These are phyloP conservation scores for Campylomormyrus numenius DNA, from an alignment of 2,113 vertebrate species.

Conservation along the genomic window DNA sequence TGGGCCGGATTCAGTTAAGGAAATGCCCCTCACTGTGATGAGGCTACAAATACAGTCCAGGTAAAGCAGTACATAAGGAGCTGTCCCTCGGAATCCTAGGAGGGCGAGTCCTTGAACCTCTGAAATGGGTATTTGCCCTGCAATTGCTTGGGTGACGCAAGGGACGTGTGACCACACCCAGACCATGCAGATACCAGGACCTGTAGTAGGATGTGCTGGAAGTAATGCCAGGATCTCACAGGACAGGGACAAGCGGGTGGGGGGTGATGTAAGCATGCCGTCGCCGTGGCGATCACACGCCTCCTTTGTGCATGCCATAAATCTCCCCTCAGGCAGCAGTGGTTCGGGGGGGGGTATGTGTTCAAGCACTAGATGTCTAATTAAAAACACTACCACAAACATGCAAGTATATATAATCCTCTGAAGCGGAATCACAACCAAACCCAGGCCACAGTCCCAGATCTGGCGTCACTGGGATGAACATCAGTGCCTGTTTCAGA, in stretches of 20 bases:
- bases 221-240: neutral
- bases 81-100: neutral
- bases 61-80: neutral
- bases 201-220: neutral
- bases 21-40: neutral
- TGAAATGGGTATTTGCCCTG: neutral
- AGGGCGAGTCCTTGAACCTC: neutral
- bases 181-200: neutral
- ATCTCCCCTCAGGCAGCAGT: neutral
- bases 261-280: neutral
- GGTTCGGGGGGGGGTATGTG: neutral
- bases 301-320: neutral
- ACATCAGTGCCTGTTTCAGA: neutral
- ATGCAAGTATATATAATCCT: neutral
- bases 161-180: neutral
- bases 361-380: neutral
- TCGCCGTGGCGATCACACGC: neutral
- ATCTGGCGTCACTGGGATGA: neutral
- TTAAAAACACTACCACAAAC: slow-evolving; percentile 4
- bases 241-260: neutral
- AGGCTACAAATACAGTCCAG: neutral
- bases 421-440: slow-evolving; percentile 2
- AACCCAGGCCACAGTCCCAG: neutral
- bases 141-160: neutral
- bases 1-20: neutral